Evolutionary conservation across 1,140 invertebrate genomes (phyloP), one percentile per base, ranked within the genome.

Genomic region (Drosophila burlai): DNA sequence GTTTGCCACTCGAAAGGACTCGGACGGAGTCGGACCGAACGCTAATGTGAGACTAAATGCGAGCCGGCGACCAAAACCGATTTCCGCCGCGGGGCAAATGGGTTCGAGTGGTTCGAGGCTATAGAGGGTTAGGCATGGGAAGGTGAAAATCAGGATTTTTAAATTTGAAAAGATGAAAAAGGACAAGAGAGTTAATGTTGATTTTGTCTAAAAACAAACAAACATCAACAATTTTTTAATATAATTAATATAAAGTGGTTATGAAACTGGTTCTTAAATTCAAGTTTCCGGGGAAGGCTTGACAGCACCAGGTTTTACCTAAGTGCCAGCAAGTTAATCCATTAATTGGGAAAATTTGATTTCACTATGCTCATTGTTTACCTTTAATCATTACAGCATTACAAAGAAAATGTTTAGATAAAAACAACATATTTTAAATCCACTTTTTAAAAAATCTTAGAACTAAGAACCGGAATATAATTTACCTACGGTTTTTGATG

Each of bases 41-140:
- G 81, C 81, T 89, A 89, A 89, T 89, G 85, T 80, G 75, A 71
- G 85, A 71, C 85, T 90, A 89, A 89, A 90, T 76, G 83, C 75
- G 75, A 79, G 74, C 74, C 45, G 47, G 71, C 72, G 71, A 84
- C 71, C 75, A 68, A 89, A 90, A 85, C 77, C 85, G 85, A 91
- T 89, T 85, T 82, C 75, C 85, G 67, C 58, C 63, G 76, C 73
- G 60, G 54, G 52, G 38, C 62, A 54, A 64, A 62, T 60, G 49
- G 75, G 29, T 46, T 49, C 38, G 9, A 71, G 57, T 57, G 34
- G 34, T 36, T 36, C 34, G 34, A 26, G 24, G 38, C 42, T 18
- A 47, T 47, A 52, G 74, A 50, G 75, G 50, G 40, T 29, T 38
- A 15, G n/a, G 50, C 11, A 49, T 15, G 4, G 26, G 13, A n/a